Percentiles rank a stretch among this genome's conserved stretches.
Evolutionary conservation across 2,888 invertebrate genomes (phyloP).

Genomic region (Lissocephala sabroskyi): DNA sequence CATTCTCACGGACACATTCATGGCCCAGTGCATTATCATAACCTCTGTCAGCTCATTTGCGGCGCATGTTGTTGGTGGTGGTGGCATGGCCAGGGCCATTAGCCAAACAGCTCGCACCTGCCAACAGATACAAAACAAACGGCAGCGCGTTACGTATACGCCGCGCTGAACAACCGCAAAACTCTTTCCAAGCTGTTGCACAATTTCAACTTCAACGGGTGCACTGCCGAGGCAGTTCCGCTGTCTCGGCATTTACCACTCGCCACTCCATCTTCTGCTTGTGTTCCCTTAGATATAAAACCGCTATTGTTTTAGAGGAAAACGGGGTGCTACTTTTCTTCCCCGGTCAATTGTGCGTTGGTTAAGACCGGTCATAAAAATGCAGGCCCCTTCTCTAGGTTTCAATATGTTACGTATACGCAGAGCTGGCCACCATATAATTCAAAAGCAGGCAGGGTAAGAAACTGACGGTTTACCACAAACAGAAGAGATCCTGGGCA

Average conservation of each 20-base stretch:
- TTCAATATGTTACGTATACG: constrained; percentile 60
- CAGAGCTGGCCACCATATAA: constrained; percentile 15
- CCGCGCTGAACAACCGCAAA: constrained; percentile 28
- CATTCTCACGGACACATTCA: too few species aligned
- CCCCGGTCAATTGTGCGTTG: not conserved
- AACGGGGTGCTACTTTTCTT: not conserved
- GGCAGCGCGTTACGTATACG: constrained; percentile 45
- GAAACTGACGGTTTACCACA: not conserved
- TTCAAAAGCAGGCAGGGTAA: constrained; percentile 15
- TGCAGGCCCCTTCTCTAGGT: too few species aligned
- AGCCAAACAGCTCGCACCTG: constrained; percentile 17
- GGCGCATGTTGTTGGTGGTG: constrained; percentile 44
- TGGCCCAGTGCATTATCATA: constrained; percentile 42
- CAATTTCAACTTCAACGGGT: constrained; percentile 55
- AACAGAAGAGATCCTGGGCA: not conserved
- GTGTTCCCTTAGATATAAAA: not conserved
- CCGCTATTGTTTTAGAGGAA: too few species aligned
- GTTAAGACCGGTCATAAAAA: too few species aligned
- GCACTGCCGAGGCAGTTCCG: constrained; percentile 30
- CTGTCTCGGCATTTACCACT: constrained; percentile 13
- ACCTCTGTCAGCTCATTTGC: constrained; percentile 56
- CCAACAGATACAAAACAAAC: not conserved
- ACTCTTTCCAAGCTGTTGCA: constrained; percentile 60
- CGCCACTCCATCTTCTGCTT: not conserved
- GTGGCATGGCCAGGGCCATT: constrained; percentile 28